Conservation (phyloP, 2,797 vertebrate genomes). For the Parauchenoglanis ngamensis region DNA sequence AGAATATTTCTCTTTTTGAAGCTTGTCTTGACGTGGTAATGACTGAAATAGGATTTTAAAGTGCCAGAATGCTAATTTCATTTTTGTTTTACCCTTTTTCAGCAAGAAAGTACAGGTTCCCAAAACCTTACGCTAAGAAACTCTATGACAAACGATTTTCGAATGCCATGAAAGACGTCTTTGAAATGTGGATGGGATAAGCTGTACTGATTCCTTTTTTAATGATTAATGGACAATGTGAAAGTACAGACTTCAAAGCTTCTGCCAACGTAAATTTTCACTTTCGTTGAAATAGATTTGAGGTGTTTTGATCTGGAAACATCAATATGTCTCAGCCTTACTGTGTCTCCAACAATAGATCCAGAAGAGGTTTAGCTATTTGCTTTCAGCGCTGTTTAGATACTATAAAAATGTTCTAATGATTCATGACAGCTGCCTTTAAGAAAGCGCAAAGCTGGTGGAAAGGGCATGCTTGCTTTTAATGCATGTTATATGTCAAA, state of each 20-base stretch:
- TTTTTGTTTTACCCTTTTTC: slow-evolving; percentile 8
- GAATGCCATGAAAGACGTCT: slow-evolving; percentile 25
- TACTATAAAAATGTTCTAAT: slow-evolving; percentile 14
- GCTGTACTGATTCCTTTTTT: slow-evolving; percentile 22
- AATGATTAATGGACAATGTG: slow-evolving; percentile 39
- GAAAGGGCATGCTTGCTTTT: neutral
- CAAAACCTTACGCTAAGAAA: neutral
- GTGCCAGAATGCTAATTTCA: neutral
- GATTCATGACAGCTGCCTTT: slow-evolving; percentile 2
- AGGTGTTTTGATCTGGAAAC: slow-evolving; percentile 36
- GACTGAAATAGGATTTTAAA: neutral
- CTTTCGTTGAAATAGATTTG: slow-evolving; percentile 32
- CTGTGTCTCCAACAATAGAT: slow-evolving; percentile 22
- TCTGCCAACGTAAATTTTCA: slow-evolving; percentile 29
- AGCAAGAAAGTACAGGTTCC: neutral
- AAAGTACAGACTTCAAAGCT: slow-evolving; percentile 31
- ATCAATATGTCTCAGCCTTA: slow-evolving; percentile 35
- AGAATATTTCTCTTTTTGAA: slow-evolving; percentile 6
- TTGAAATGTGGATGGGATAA: slow-evolving; percentile 26
- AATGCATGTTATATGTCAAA: neutral
- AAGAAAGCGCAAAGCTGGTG: neutral
- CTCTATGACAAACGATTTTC: slow-evolving; percentile 27
- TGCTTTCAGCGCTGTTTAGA: slow-evolving; percentile 6
- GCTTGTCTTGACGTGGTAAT: neutral
- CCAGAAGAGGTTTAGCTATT: slow-evolving; percentile 10